Evolutionary conservation across 2,888 invertebrate species (phyloP), one percentile per base, ranked within the genome.

Genomic region (Ichneumon xanthorius): DNA sequence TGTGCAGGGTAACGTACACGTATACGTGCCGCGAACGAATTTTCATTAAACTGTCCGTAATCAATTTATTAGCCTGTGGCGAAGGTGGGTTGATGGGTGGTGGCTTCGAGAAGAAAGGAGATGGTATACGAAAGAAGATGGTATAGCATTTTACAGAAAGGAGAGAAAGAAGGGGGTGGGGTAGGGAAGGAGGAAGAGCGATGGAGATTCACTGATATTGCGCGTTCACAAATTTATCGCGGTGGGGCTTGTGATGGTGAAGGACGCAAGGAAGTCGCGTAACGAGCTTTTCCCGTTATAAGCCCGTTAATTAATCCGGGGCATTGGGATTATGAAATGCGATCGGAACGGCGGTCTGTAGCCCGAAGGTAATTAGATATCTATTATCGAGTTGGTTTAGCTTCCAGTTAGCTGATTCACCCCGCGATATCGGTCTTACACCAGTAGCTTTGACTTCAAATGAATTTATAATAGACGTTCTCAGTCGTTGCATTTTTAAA

Each of bases 301-400:
- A 75, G 33, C 50, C 61, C 9, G 33, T 45, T 33, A 26, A 84
- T 84, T 84, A 75, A 75, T 70, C 70, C 55, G 16, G 22, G 75
- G 45, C 75, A 79, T 75, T 70, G 73, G 70, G 61, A 75, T 80
- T 75, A 80, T 80, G 11, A 9, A 55, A 84, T 33, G 30, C 65
- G 50, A 53, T 71, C 61, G 50, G 5, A 48, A 61, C 30, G 48
- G 48, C 33, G 33, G 26, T n/a, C 50, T n/a, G 48, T 5, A 48
- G 30, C 55, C 9, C 22, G 14, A 63, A 63, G 70, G 45, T 40
- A 58, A 73, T 73, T n/a, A 67, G 37, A 81, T 75, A 70, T 81
- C 16, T 53, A 77, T 71, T 65, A 81, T 70, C 75, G 71, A 53
- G 22, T 61, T 50, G 61, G 61, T 19, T 70, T 45, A 4, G 22